These are phyloP conservation scores for Myiothlypis coronata DNA, from an alignment of 2,797 vertebrate genomes.

Conservation along the genomic window DNA sequence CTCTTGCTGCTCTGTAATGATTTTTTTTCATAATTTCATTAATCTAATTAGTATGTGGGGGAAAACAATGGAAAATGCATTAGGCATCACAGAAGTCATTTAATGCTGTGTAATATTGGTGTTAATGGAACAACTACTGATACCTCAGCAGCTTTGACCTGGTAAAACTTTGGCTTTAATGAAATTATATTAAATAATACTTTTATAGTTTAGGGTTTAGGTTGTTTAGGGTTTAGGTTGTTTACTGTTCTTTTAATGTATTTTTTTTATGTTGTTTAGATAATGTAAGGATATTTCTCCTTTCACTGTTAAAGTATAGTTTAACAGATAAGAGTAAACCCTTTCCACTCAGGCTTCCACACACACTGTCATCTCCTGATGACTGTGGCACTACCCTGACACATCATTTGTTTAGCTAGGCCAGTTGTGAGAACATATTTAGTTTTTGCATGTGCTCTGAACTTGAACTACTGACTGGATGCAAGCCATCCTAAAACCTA, in stretches of 20 bases:
- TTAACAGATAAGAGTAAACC: neutral
- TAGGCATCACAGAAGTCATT: neutral
- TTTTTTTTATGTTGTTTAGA: neutral
- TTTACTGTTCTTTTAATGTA: neutral
- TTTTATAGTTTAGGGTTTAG: neutral
- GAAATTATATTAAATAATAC: neutral
- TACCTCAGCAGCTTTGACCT: neutral
- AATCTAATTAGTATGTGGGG: neutral
- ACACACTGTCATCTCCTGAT: neutral
- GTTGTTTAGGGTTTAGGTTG: neutral
- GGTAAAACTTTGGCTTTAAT: neutral
- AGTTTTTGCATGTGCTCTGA: neutral
- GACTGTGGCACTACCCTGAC: neutral
- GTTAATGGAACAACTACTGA: neutral
- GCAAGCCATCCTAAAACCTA: neutral
- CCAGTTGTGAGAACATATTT: neutral
- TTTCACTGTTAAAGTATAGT: neutral
- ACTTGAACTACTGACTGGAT: neutral
- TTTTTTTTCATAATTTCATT: neutral
- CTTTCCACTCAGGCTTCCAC: neutral
- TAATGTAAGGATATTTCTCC: neutral
- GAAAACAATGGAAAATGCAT: neutral
- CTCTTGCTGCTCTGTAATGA: neutral
- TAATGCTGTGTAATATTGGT: neutral
- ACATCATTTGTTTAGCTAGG: neutral